A percentile compares a stretch with the other conserved stretches of the same genome.
Evolutionary conservation across 2,888 invertebrate species (phyloP).

Genomic region (Caenorhabditis parvicauda): DNA sequence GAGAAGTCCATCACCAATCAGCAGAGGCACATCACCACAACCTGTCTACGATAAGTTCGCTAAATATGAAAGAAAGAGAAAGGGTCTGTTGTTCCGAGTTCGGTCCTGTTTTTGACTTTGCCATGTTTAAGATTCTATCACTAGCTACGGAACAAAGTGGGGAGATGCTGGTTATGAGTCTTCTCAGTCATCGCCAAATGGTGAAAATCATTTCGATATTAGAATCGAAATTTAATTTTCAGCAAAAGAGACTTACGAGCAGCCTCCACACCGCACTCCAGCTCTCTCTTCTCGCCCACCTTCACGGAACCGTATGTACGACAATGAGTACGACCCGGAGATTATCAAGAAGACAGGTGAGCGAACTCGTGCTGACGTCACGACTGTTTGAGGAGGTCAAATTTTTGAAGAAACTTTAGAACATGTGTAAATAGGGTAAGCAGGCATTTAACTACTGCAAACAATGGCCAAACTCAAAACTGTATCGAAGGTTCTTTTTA

Average conservation of each 20-base stretch:
- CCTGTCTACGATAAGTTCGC: constrained; percentile 45
- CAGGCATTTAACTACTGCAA: constrained; percentile 22
- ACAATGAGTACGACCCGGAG: constrained; percentile 34
- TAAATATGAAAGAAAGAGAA: constrained; percentile 45
- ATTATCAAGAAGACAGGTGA: constrained; percentile 25
- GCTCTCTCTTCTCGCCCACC: constrained; percentile 38
- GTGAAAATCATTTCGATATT: constrained; percentile 22
- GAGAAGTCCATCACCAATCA: constrained; percentile 43
- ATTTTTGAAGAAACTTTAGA: background rate
- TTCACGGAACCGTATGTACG: constrained; percentile 35
- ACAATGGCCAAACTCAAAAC: background rate
- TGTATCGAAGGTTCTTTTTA: constrained; percentile 3
- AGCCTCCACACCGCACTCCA: constrained; percentile 45
- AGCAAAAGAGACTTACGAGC: constrained; percentile 8
- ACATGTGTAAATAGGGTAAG: background rate
- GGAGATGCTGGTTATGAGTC: constrained; percentile 46
- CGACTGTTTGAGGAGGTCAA: background rate
- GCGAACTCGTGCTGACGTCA: background rate
- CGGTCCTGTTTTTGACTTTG: too few relatives aligned
- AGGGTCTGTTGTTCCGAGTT: too few relatives aligned
- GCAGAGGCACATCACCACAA: constrained; percentile 28
- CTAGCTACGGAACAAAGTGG: constrained; percentile 44
- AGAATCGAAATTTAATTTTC: constrained; percentile 3
- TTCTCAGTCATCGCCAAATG: constrained; percentile 40
- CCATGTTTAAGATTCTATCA: constrained; percentile 41